Percentiles rank a stretch among this genome's conserved stretches.
phyloP scores from a whole-genome alignment of 2,113 vertebrate species.

The Pyrgilauda ruficollis region DNA sequence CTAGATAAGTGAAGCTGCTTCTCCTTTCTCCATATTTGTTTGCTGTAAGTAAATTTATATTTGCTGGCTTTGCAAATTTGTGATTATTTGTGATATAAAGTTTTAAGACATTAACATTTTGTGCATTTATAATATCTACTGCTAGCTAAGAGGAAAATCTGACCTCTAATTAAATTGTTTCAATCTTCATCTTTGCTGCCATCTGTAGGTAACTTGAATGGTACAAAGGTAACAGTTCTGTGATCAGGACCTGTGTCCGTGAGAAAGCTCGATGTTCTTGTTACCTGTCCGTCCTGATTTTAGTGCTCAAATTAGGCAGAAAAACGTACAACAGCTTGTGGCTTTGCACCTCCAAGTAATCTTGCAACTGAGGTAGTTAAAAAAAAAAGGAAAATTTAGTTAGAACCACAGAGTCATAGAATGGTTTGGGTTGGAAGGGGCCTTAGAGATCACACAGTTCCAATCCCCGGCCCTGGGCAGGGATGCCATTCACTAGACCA shows the following conservation, averaged over 20 bases:
- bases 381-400: background rate
- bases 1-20: background rate
- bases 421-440: background rate
- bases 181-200: conserved; percentile 52
- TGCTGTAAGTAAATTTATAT: background rate
- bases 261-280: background rate
- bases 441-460: background rate
- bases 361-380: background rate
- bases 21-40: background rate
- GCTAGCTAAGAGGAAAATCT: background rate
- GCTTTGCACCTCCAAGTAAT: background rate
- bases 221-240: background rate
- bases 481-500: no score
- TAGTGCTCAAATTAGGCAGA: background rate
- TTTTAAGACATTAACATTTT: background rate
- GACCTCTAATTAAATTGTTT: background rate
- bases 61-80: background rate
- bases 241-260: fast-evolving
- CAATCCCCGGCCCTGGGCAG: background rate
- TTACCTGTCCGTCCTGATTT: background rate
- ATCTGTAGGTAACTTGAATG: conserved; percentile 10
- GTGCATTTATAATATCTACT: background rate
- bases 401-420: background rate
- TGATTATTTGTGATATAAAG: background rate
- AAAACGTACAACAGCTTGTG: background rate